Evolutionary conservation across 1,140 invertebrate species (phyloP).

Genomic region (Physella acuta): DNA sequence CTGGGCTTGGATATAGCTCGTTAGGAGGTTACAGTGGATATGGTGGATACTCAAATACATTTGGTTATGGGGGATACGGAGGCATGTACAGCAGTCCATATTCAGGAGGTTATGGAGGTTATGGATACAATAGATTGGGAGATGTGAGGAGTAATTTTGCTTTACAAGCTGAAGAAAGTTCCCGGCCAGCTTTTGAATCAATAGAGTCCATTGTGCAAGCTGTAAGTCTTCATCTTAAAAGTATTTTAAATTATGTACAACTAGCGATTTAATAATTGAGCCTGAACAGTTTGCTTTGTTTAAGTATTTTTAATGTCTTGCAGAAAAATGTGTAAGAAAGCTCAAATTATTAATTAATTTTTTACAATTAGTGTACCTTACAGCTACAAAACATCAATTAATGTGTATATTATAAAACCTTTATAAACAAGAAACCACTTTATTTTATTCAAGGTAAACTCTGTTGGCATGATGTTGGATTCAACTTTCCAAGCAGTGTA

Average conservation of each 20-base stretch:
- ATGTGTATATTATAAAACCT: too few species aligned
- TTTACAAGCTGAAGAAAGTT: slow-evolving; percentile 86
- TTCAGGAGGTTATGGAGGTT: slow-evolving; percentile 25
- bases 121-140: slow-evolving; percentile 50
- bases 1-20: slow-evolving; percentile 17
- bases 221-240: too few species aligned
- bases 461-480: slow-evolving; percentile 93
- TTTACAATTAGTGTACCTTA: too few species aligned
- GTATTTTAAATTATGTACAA: too few species aligned
- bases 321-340: too few species aligned
- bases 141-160: slow-evolving; percentile 65
- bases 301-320: too few species aligned
- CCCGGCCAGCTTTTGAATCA: slow-evolving; percentile 87
- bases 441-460: slow-evolving; percentile 61
- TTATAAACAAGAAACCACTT: too few species aligned
- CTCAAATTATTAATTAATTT: too few species aligned
- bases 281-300: too few species aligned
- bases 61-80: slow-evolving; percentile 38
- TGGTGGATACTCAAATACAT: slow-evolving; percentile 23
- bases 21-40: slow-evolving; percentile 29
- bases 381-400: too few species aligned
- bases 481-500: slow-evolving; percentile 93
- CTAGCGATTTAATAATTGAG: too few species aligned
- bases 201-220: slow-evolving; percentile 90
- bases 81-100: slow-evolving; percentile 40